phyloP scores from a whole-genome alignment of 2,113 vertebrate genomes.

The Peromyscus maniculatus region DNA sequence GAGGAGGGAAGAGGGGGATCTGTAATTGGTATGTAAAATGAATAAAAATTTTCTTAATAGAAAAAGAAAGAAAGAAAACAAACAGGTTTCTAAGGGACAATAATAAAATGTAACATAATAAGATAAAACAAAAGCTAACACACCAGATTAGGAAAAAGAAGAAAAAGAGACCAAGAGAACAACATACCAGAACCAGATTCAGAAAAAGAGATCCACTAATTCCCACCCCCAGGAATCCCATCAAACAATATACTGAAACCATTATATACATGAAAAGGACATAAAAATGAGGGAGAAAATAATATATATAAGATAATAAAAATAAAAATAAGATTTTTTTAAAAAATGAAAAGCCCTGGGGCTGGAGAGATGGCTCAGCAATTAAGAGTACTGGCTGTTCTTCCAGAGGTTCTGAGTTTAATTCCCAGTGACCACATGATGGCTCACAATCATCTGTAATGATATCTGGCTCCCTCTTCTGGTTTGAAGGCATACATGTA shows the following conservation, averaged over 20 bases:
- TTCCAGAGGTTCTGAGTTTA: too few relatives aligned
- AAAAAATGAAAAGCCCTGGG: background rate
- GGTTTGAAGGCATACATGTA: too few relatives aligned
- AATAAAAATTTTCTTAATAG: too few relatives aligned
- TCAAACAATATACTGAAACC: background rate
- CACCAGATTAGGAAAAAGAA: background rate
- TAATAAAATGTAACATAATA: background rate
- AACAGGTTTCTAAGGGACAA: background rate
- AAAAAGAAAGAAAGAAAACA: background rate
- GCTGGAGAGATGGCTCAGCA: too few relatives aligned
- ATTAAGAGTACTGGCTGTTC: too few relatives aligned
- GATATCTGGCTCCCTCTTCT: too few relatives aligned
- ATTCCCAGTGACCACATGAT: too few relatives aligned
- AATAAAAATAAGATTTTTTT: background rate
- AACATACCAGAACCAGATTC: background rate
- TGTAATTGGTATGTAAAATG: too few relatives aligned
- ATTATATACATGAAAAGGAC: background rate
- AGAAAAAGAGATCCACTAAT: background rate
- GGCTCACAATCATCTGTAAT: too few relatives aligned
- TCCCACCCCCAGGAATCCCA: background rate
- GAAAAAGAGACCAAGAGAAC: background rate
- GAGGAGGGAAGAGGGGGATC: too few relatives aligned
- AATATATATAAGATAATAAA: background rate
- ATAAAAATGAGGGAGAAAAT: background rate
- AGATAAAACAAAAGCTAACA: background rate